These are phyloP conservation scores for Sericinus montela DNA, from an alignment of 2,888 invertebrate species.

Conservation along the genomic window DNA sequence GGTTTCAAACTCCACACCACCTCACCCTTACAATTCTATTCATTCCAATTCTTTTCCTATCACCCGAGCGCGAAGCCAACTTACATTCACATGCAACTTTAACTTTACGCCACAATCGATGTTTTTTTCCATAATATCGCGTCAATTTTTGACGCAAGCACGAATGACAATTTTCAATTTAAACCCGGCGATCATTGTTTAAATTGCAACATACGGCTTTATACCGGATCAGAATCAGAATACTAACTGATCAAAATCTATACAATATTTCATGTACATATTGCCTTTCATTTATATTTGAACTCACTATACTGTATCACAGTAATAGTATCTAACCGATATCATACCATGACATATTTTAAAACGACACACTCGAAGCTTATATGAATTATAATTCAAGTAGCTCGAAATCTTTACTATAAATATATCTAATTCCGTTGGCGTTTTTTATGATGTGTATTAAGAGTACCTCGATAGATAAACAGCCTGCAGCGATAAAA, in stretches of 20 bases:
- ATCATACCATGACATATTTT: slow-evolving; percentile 24
- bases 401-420: slow-evolving; percentile 34
- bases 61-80: slow-evolving; percentile 12
- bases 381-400: slow-evolving; percentile 30
- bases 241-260: neutral
- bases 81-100: slow-evolving; percentile 8
- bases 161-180: slow-evolving; percentile 8
- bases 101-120: slow-evolving; percentile 1
- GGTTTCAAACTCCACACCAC: neutral
- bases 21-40: slow-evolving; percentile 8
- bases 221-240: neutral
- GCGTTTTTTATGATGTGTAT: slow-evolving; percentile 27
- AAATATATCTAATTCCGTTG: slow-evolving; percentile 35
- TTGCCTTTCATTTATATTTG: slow-evolving; percentile 14
- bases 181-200: slow-evolving; percentile 18
- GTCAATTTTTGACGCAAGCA: slow-evolving; percentile 13
- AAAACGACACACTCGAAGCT: slow-evolving; percentile 34
- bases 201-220: slow-evolving; percentile 4
- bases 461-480: neutral
- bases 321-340: slow-evolving; percentile 35
- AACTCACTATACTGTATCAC: slow-evolving; percentile 31
- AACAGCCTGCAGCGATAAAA: slow-evolving; percentile 12
- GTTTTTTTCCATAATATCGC: neutral
- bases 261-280: slow-evolving; percentile 1
- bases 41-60: neutral